Evolutionary conservation across 2,113 vertebrate species (phyloP).

Genomic region (Rhinogobius similis): DNA sequence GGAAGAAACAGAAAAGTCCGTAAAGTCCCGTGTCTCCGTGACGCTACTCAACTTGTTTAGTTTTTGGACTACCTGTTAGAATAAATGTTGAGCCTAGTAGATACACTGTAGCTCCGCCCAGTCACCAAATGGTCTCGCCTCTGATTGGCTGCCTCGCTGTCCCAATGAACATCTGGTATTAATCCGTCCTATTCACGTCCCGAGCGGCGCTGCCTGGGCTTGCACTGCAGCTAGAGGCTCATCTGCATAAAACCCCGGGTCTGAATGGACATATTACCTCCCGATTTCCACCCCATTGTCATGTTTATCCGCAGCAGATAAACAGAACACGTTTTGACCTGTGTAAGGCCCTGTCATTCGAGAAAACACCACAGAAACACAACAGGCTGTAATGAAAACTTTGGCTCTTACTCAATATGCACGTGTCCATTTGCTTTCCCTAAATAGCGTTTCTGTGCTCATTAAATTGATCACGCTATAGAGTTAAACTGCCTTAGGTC

Average conservation of each 20-base stretch:
- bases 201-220: conserved; percentile 42
- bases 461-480: neutral
- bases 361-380: neutral
- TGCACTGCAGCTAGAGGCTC: conserved; percentile 6
- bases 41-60: conserved; percentile 24
- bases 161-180: conserved; percentile 61
- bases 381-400: neutral
- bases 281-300: conserved; percentile 26
- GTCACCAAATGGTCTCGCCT: conserved; percentile 35
- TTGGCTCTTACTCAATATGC: neutral
- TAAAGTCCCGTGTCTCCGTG: neutral
- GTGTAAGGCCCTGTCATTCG: neutral
- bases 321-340: conserved; percentile 8
- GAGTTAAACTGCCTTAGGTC: neutral
- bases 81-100: conserved; percentile 21
- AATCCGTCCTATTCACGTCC: conserved; percentile 44
- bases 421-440: neutral
- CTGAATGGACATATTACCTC: conserved; percentile 33
- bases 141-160: conserved; percentile 51
- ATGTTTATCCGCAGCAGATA: conserved; percentile 12
- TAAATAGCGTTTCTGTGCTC: neutral
- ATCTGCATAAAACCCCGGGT: conserved; percentile 41
- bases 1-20: conserved; percentile 3
- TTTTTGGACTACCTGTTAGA: conserved; percentile 65
- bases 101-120: conserved; percentile 48